Evolutionary conservation across 2,113 vertebrate genomes (phyloP).

Genomic region (Sula dactylatra): DNA sequence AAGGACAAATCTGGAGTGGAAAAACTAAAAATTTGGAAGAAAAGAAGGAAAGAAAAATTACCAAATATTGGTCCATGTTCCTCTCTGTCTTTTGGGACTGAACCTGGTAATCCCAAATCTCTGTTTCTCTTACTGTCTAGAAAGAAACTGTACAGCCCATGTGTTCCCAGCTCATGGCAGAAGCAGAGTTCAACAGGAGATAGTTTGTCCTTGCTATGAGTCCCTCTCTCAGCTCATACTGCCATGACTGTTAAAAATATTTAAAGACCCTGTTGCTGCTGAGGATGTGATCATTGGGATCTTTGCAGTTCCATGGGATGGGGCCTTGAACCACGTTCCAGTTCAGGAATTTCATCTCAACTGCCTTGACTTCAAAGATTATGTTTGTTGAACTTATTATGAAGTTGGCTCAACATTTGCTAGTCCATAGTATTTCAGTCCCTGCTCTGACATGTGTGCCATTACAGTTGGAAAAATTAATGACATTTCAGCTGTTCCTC

Average conservation of each 20-base stretch:
- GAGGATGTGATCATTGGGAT: neutral
- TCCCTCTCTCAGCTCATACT: neutral
- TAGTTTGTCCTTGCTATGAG: neutral
- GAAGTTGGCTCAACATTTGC: neutral
- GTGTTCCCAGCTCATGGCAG: neutral
- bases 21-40: neutral
- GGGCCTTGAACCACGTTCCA: neutral
- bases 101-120: neutral
- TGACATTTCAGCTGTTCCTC: neutral
- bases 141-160: neutral
- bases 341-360: neutral
- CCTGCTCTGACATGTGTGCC: neutral
- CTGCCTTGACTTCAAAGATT: neutral
- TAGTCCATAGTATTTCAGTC: neutral
- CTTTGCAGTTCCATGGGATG: neutral
- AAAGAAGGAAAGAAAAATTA: neutral
- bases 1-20: neutral
- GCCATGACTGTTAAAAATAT: neutral
- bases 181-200: neutral
- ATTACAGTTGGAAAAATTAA: neutral
- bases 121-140: neutral
- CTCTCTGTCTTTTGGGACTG: neutral
- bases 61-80: neutral
- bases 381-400: neutral
- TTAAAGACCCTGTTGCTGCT: neutral